These are phyloP conservation scores for Pimephales promelas DNA, from an alignment of 2,113 vertebrate species.

Conservation along the genomic window DNA sequence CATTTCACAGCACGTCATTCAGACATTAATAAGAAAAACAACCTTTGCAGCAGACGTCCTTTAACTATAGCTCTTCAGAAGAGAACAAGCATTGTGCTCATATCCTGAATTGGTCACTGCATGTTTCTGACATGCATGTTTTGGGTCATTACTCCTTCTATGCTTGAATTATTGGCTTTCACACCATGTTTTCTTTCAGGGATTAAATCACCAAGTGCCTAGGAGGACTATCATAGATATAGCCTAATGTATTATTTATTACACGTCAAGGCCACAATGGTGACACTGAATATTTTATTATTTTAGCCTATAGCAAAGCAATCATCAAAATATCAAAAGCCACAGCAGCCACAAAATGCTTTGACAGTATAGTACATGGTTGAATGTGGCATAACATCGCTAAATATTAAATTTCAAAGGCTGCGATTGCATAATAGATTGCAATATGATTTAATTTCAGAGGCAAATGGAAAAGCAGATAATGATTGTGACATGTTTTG, in stretches of 20 bases:
- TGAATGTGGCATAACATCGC: background rate
- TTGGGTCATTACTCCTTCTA: slow-evolving; percentile 21
- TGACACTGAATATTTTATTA: background rate
- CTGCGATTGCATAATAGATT: background rate
- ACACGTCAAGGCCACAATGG: background rate
- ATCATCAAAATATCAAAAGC: background rate
- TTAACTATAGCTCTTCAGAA: slow-evolving; percentile 10
- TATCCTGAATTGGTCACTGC: background rate
- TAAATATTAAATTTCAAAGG: background rate
- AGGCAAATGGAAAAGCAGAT: background rate
- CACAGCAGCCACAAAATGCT: background rate
- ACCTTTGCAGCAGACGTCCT: slow-evolving; percentile 11
- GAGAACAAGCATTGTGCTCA: background rate
- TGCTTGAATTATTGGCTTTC: slow-evolving; percentile 17
- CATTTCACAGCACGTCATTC: slow-evolving; percentile 43
- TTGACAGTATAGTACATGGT: background rate
- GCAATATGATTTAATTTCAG: background rate
- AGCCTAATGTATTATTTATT: slow-evolving; percentile 1
- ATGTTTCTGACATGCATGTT: slow-evolving; percentile 22
- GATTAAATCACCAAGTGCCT: background rate
- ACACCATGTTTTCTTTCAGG: background rate
- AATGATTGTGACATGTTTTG: background rate
- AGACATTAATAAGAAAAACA: slow-evolving; percentile 5
- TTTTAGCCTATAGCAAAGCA: background rate
- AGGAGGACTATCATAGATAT: background rate